A percentile compares a stretch with the other conserved stretches of the same genome.
phyloP scores from a whole-genome alignment of 2,113 vertebrate species.

The Zapus hudsonius region DNA sequence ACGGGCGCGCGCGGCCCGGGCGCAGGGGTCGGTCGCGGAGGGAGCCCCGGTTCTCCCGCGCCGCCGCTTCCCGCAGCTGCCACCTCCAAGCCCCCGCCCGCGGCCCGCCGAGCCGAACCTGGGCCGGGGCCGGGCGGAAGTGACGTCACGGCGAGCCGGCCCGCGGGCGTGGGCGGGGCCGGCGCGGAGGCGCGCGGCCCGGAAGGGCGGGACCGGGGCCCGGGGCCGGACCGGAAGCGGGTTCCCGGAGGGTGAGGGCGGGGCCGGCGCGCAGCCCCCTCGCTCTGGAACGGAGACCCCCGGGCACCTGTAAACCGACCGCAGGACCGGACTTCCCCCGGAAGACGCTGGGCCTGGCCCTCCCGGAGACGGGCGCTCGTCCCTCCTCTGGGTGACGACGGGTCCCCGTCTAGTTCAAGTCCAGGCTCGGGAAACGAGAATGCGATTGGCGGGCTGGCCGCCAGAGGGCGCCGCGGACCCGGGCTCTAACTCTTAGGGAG shows the following conservation, averaged over 20 bases:
- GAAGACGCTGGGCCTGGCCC: not conserved
- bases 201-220: too few species aligned
- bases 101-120: constrained; percentile 57
- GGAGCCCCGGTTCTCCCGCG: constrained; percentile 39
- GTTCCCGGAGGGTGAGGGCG: too few species aligned
- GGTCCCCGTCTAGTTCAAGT: not conserved
- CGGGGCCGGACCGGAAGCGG: too few species aligned
- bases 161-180: not conserved
- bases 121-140: constrained; percentile 75
- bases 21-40: constrained; percentile 33
- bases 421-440: not conserved
- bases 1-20: constrained; percentile 38
- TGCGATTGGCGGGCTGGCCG: not conserved
- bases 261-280: too few species aligned
- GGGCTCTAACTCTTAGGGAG: too few species aligned
- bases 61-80: constrained; percentile 55
- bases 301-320: not conserved
- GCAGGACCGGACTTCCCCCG: not conserved
- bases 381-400: constrained; percentile 35
- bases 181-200: not conserved
- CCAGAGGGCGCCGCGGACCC: constrained; percentile 69
- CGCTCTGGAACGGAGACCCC: constrained; percentile 2
- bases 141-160: constrained; percentile 69
- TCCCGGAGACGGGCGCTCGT: not conserved
- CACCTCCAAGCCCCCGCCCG: constrained; percentile 49